A percentile compares a stretch with the other conserved stretches of the same genome.
Conservation (phyloP, 2,113 vertebrate species). For the Oceanodroma tethys region DNA sequence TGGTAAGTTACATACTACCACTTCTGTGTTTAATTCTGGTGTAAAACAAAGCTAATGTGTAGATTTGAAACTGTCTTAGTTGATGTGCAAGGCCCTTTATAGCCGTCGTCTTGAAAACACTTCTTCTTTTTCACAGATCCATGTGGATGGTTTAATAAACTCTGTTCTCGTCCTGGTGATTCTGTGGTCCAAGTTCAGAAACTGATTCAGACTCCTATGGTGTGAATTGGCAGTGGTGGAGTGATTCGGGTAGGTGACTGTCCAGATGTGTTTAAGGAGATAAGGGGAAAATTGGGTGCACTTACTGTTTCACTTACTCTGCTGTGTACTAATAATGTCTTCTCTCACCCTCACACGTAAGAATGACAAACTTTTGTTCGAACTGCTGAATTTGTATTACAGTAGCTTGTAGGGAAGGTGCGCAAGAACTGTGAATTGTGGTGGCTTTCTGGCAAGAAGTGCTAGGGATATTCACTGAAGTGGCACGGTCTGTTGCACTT, state of each 20-base stretch:
- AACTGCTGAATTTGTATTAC: neutral
- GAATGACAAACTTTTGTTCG: neutral
- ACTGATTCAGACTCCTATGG: neutral
- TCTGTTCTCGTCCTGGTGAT: neutral
- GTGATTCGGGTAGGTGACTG: constrained; percentile 26
- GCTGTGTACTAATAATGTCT: neutral
- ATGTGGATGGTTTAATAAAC: neutral
- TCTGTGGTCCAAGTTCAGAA: neutral
- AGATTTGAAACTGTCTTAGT: neutral
- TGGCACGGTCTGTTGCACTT: neutral
- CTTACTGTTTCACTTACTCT: neutral
- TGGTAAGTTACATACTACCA: neutral
- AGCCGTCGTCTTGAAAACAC: neutral
- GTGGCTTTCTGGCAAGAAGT: neutral
- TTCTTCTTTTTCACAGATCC: constrained; percentile 31
- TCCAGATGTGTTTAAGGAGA: neutral
- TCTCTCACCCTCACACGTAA: neutral
- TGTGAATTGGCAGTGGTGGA: neutral
- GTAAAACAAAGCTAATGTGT: neutral
- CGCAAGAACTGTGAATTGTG: neutral
- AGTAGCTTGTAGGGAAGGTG: neutral
- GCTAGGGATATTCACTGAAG: fast-evolving
- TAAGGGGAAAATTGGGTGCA: neutral
- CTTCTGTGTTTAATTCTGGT: neutral
- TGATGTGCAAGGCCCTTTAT: neutral